These are phyloP conservation scores for Pantherophis alleghaniensis DNA, from an alignment of 2,797 vertebrate genomes.

Conservation along the genomic window DNA sequence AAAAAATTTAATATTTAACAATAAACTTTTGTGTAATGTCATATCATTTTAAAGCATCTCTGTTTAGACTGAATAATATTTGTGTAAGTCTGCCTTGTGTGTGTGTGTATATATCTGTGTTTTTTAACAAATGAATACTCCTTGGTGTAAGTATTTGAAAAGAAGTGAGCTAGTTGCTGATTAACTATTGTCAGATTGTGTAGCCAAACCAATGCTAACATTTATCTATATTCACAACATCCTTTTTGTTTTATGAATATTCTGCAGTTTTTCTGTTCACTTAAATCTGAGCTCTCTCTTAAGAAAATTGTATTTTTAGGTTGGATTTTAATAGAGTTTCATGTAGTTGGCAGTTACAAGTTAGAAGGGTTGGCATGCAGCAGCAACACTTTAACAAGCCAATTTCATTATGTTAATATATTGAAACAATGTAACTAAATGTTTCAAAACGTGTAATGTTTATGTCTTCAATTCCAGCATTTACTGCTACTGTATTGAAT, in stretches of 20 bases:
- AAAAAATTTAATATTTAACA: not conserved
- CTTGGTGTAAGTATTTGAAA: not conserved
- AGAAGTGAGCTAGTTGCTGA: not conserved
- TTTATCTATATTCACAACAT: not conserved
- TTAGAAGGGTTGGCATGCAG: not conserved
- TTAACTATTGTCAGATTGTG: not conserved
- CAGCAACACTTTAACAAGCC: not conserved
- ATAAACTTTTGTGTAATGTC: not conserved
- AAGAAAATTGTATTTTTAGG: not conserved
- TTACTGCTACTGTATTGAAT: not conserved
- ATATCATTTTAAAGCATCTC: not conserved
- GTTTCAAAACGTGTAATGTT: not conserved
- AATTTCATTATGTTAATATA: not conserved
- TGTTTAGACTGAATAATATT: not conserved
- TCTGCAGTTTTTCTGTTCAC: not conserved
- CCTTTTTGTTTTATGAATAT: not conserved
- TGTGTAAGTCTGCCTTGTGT: not conserved
- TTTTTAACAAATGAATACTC: not conserved
- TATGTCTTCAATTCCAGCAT: not conserved
- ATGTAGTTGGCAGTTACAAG: not conserved
- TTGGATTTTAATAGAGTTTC: not conserved
- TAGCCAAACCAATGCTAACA: not conserved
- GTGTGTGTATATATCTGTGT: accelerated
- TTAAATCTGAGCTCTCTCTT: not conserved
- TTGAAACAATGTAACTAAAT: not conserved